Conservation (phyloP, 2,113 vertebrate genomes). For the Echinops telfairi region DNA sequence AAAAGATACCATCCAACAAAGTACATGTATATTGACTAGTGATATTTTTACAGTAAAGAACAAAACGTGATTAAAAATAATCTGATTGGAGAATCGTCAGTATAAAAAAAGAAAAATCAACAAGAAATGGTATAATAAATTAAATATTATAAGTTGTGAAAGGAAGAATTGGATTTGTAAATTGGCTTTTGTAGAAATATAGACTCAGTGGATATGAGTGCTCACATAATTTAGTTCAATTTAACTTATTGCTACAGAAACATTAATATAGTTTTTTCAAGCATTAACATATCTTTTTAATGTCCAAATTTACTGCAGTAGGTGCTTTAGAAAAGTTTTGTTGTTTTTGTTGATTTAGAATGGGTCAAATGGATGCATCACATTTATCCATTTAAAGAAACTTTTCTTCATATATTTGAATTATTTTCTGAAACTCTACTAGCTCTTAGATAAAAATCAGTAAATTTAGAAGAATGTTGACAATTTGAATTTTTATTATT, state of each 20-base stretch:
- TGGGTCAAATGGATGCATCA: conserved; percentile 18
- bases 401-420: background rate
- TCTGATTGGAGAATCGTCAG: no score
- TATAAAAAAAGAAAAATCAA: no score
- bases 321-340: background rate
- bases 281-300: conserved; percentile 1
- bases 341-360: conserved; percentile 17
- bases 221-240: background rate
- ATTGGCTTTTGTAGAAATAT: background rate
- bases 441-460: conserved; percentile 44
- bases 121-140: no score
- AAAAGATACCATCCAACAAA: conserved; percentile 22
- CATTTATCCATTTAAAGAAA: conserved; percentile 18
- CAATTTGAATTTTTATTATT: conserved; percentile 57
- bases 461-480: conserved; percentile 11
- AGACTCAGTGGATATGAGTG: background rate
- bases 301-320: background rate
- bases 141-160: no score
- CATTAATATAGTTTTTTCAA: background rate
- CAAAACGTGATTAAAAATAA: no score
- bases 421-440: conserved; percentile 34
- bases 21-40: no score
- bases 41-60: no score
- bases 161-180: background rate
- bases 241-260: conserved; percentile 35